Evolutionary conservation across 2,113 vertebrate species (phyloP), one percentile per base, ranked within the genome.

Genomic region (Ammodytes dubius): DNA sequence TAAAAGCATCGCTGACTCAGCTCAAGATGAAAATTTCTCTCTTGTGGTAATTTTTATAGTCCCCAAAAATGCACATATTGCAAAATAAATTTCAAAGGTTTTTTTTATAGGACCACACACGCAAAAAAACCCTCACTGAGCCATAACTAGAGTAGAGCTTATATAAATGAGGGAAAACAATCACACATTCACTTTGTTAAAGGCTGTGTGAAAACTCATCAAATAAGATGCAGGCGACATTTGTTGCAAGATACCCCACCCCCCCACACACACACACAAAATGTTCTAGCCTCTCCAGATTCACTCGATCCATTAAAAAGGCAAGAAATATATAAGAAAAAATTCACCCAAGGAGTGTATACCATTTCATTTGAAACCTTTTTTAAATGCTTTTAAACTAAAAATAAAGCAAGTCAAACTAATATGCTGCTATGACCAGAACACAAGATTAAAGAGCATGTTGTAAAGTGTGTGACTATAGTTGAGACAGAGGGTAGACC

Each of bases 401-500:
- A 56, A 66, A 58, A 37, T 7, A 10, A 10, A 37, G 10, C 7
- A n/a, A 43, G 14, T 40, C 15, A 56, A 70, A 52, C 19, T 35
- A 8, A 17, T 35, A 42, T 3, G 13, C 7, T 11, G 19, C 7
- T n/a, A 17, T 45, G 11, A n/a, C 12, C 27, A 69, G 53, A 53
- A 39, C 39, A 10, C 14, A 54, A 3, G 12, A 39, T 12, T 50
- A 14, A 27, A 56, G 42, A 58, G 2, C 5, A n/a, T 4, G 9
- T 2, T 43, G 15, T 39, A 4, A 17, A 57, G 74, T 47, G 39
- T 3, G 2, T 53, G 4, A 11, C 77, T 93, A 94, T 6, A 90
- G 53, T 7, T 66, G 77, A 59, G 83, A 76, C 83, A 99, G 82
- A 0, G 94, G 89, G 86, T 99, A 99, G 3, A 96, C 77, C 0